Conservation (phyloP, 2,888 invertebrate genomes). For the Tipula unca region DNA sequence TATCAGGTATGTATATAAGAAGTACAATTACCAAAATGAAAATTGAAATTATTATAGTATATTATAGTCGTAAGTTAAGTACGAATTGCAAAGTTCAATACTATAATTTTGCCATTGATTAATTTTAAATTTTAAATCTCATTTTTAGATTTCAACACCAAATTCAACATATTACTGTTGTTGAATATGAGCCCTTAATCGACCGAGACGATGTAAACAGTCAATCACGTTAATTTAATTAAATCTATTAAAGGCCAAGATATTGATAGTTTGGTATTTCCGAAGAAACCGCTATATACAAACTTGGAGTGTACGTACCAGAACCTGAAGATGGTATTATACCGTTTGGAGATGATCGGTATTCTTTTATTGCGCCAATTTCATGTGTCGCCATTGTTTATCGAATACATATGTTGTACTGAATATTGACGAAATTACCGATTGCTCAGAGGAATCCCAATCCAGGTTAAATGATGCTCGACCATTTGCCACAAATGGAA, state of each 20-base stretch:
- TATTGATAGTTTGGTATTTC: constrained; percentile 70
- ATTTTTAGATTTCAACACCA: not conserved
- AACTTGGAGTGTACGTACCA: constrained; percentile 35
- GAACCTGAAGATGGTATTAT: constrained; percentile 30
- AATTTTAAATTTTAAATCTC: not conserved
- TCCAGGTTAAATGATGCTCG: constrained; percentile 26
- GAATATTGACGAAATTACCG: constrained; percentile 48
- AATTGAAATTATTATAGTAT: not conserved
- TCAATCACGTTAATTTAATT: constrained; percentile 31
- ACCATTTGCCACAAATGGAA: constrained; percentile 29
- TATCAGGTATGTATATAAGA: not conserved
- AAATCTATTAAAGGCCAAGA: constrained; percentile 30
- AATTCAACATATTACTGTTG: constrained; percentile 47
- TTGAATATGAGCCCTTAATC: constrained; percentile 44
- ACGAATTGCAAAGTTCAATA: not conserved
- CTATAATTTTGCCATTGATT: not conserved
- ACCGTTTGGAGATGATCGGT: constrained; percentile 31
- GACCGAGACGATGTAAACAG: constrained; percentile 27
- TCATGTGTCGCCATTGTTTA: constrained; percentile 52
- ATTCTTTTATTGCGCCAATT: constrained; percentile 33
- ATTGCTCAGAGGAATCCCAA: constrained; percentile 40
- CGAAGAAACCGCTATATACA: constrained; percentile 53
- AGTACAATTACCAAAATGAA: not conserved
- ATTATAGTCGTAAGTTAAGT: not conserved
- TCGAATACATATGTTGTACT: constrained; percentile 47